Evolutionary conservation across 2,113 vertebrate species (phyloP).

Genomic region (Mandrillus leucophaeus): DNA sequence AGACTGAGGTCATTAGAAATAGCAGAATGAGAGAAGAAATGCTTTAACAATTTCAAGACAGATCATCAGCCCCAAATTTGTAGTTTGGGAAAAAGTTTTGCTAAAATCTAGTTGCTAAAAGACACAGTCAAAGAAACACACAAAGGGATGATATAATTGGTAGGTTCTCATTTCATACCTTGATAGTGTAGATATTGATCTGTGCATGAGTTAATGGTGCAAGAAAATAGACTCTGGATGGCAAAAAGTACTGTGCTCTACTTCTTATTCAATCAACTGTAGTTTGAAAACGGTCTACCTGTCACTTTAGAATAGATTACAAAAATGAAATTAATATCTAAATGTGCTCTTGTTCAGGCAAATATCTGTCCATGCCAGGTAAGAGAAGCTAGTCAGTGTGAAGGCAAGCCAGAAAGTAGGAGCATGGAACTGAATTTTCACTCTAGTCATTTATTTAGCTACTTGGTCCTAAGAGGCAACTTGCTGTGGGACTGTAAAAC

Average conservation of each 20-base stretch:
- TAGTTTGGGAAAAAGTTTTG: neutral
- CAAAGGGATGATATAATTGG: neutral
- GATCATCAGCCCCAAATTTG: neutral
- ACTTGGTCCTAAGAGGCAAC: neutral
- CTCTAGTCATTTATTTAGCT: neutral
- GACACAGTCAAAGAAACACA: neutral
- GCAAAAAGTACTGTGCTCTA: neutral
- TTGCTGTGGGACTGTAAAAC: neutral
- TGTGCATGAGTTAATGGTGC: neutral
- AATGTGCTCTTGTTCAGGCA: neutral
- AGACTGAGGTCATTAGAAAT: conserved; percentile 1
- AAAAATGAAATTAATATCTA: neutral
- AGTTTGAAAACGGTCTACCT: neutral
- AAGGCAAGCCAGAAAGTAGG: neutral
- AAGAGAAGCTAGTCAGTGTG: neutral
- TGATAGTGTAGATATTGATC: neutral
- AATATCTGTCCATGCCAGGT: neutral
- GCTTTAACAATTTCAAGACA: conserved; percentile 47
- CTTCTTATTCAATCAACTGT: neutral
- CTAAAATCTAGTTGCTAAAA: conserved; percentile 7
- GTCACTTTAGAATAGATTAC: neutral
- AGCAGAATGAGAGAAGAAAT: conserved; percentile 25
- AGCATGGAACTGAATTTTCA: neutral
- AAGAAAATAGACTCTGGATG: neutral
- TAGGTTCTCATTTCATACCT: neutral